Percentiles rank a stretch among this genome's conserved stretches.
phyloP scores from a whole-genome alignment of 2,797 vertebrate genomes.

The Scarus forsteni region DNA sequence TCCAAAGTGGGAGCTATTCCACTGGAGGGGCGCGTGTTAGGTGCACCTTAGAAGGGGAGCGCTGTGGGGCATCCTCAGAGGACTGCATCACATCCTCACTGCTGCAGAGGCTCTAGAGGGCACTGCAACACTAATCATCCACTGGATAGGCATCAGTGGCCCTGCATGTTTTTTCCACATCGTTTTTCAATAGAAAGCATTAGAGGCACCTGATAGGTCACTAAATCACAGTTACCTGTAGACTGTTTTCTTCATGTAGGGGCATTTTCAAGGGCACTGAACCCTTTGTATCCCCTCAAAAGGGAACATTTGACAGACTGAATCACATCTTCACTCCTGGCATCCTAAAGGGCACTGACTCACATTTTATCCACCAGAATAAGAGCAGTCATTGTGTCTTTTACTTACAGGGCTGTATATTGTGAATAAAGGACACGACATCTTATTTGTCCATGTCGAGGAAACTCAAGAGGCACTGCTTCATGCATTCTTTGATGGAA shows the following conservation, averaged over 20 bases:
- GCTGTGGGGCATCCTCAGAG: no score
- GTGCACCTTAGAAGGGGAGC: no score
- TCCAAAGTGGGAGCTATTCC: not conserved
- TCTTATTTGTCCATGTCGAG: not conserved
- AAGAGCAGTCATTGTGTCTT: no score
- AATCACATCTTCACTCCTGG: not conserved
- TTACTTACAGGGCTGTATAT: no score
- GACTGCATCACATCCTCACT: not conserved
- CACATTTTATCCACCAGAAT: not conserved
- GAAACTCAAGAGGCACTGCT: not conserved
- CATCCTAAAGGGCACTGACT: not conserved
- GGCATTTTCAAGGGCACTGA: not conserved
- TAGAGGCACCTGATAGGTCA: not conserved
- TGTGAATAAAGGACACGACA: not conserved
- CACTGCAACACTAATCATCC: no score
- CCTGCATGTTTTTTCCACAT: no score
- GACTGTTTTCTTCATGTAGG: no score
- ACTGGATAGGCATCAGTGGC: no score
- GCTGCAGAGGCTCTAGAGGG: no score
- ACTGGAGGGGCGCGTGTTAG: not conserved
- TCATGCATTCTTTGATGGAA: not conserved
- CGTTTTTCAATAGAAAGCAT: not conserved
- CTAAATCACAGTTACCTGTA: not conserved
- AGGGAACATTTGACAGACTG: not conserved
- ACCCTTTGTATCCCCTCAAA: not conserved